phyloP scores from a whole-genome alignment of 2,888 invertebrate species.

The Acleris laterana region DNA sequence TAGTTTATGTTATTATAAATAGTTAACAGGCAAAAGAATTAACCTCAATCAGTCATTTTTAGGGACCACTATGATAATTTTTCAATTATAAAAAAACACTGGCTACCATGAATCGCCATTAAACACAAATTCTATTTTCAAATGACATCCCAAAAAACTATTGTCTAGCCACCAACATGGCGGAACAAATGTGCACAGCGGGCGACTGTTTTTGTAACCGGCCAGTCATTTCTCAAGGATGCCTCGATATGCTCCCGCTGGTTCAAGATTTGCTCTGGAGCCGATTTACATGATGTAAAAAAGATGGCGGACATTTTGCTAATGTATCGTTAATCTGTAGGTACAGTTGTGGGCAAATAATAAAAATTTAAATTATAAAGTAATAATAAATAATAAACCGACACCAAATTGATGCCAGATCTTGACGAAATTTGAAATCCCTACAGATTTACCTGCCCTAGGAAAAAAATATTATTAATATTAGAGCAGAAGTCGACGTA shows the following conservation, averaged over 20 bases:
- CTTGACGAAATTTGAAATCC: too few relatives aligned
- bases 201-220: constrained; percentile 53
- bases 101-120: constrained; percentile 1
- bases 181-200: constrained; percentile 46
- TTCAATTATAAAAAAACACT: not conserved
- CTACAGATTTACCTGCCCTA: too few relatives aligned
- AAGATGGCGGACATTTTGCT: not conserved
- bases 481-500: too few relatives aligned
- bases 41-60: too few relatives aligned
- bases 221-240: constrained; percentile 18
- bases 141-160: not conserved
- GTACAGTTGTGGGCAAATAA: too few relatives aligned
- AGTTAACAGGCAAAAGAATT: too few relatives aligned
- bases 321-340: not conserved
- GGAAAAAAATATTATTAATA: too few relatives aligned
- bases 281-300: constrained; percentile 10
- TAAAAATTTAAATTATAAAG: too few relatives aligned
- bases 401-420: too few relatives aligned
- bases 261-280: constrained; percentile 49
- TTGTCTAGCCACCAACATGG: constrained; percentile 27
- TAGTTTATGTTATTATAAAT: too few relatives aligned
- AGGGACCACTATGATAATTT: too few relatives aligned
- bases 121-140: constrained; percentile 3
- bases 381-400: too few relatives aligned
- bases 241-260: constrained; percentile 51